These are phyloP conservation scores for Leptinotarsa peninsularis DNA, from an alignment of 2,888 invertebrate species.

Conservation along the genomic window DNA sequence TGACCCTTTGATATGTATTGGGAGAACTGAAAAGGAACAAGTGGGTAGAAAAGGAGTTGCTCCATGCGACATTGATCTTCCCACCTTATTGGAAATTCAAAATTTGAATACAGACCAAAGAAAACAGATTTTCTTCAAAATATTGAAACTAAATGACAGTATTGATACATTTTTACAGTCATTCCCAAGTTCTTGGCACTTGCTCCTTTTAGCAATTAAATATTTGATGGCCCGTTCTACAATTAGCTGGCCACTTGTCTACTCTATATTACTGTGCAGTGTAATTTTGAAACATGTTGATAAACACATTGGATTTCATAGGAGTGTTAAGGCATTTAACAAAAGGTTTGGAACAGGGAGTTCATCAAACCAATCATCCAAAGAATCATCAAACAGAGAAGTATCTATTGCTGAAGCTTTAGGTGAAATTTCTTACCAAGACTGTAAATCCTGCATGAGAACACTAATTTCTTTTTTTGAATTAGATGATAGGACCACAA, in stretches of 20 bases:
- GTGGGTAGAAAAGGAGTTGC: conserved; percentile 49
- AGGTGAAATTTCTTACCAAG: conserved; percentile 69
- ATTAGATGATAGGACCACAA: conserved; percentile 69
- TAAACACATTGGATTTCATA: conserved; percentile 69
- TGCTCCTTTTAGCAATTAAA: conserved; percentile 71
- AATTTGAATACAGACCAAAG: conserved; percentile 53
- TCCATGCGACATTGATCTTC: conserved; percentile 53
- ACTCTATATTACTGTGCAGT: conserved; percentile 71
- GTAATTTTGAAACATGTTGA: conserved; percentile 72
- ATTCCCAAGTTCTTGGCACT: conserved; percentile 71
- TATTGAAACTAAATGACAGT: conserved; percentile 33
- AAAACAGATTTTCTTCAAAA: conserved; percentile 56
- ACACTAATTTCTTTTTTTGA: conserved; percentile 72
- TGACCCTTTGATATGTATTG: conserved; percentile 56
- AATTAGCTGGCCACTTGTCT: conserved; percentile 67
- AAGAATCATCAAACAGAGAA: background rate
- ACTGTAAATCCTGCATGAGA: conserved; percentile 71
- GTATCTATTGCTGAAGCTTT: conserved; percentile 56
- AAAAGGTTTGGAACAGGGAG: conserved; percentile 21
- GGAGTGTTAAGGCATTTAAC: conserved; percentile 62
- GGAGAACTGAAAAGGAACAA: conserved; percentile 51
- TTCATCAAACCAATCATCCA: background rate
- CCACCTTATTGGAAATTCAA: conserved; percentile 61
- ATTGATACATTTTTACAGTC: conserved; percentile 57
- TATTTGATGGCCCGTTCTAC: conserved; percentile 70